Evolutionary conservation across 1,140 invertebrate species (phyloP), one percentile per base, ranked within the genome.

Genomic region (Pogonognathellus flavescens): DNA sequence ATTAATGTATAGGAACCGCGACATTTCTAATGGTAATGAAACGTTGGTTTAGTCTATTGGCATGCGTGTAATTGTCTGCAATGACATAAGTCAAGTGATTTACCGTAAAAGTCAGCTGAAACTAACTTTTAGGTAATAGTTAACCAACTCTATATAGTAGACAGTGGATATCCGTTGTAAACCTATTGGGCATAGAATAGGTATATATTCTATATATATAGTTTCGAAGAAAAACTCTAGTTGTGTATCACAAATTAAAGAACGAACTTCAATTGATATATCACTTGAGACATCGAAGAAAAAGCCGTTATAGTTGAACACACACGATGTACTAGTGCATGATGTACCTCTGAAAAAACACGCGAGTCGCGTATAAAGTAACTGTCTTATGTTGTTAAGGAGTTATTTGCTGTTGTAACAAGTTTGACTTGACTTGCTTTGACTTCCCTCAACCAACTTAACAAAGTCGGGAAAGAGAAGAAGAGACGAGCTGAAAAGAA

Each of bases 371-470:
- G 31, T 57, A 14, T 57, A 57, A 14, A 57, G 53, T 57, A 14
- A 57, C 53, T 57, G 53, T n/a, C 53, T 57, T 57, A 57, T 57
- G 53, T 57, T 57, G 53, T 57, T 57, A 14, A n/a, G 53, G 11
- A 57, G 11, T 57, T 57, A 57, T 57, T 57, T 57, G 53, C 53
- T 57, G 53, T 57, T 57, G 53, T 57, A 57, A 57, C 53, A 57
- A 57, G 53, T 57, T 57, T 57, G 53, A 57, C 53, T 57, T 57
- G 2, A 2, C 53, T 57, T 57, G 53, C 11, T n/a, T 57, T 57
- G 53, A 57, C 53, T 57, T n/a, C n/a, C 11, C 53, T 57, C 11
- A 57, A 57, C 11, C 11, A 57, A 57, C 11, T 57, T 57, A 57
- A 57, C 53, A 57, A 57, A 57, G 53, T 57, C 53, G n/a, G 53